Evolutionary conservation across 2,797 vertebrate species (phyloP).

Genomic region (Parauchenoglanis punctatus): DNA sequence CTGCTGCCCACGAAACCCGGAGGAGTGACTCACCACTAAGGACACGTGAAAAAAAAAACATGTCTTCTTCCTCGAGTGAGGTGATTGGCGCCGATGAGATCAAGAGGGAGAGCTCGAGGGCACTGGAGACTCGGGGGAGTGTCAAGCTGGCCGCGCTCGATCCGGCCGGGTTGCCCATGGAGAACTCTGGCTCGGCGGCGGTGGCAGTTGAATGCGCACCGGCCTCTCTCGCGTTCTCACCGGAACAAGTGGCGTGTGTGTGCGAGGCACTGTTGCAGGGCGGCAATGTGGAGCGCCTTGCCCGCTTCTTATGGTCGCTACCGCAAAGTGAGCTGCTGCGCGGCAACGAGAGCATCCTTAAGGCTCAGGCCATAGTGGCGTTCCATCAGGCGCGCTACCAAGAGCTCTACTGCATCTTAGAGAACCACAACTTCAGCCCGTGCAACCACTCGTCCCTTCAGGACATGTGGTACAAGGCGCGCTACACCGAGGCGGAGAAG

Average conservation of each 20-base stretch:
- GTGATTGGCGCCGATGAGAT: constrained; percentile 86
- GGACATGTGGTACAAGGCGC: constrained; percentile 98
- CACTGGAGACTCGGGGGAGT: constrained; percentile 83
- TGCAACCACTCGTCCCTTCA: constrained; percentile 94
- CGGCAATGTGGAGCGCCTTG: constrained; percentile 96
- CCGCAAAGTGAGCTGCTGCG: constrained; percentile 96
- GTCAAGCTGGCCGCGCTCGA: constrained; percentile 85
- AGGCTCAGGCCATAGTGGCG: constrained; percentile 95
- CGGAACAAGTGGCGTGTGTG: constrained; percentile 97
- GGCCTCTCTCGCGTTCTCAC: constrained; percentile 92
- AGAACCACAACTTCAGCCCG: constrained; percentile 95
- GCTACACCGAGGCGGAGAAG: constrained; percentile 96
- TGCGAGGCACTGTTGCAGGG: constrained; percentile 98
- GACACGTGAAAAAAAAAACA: constrained; percentile 73
- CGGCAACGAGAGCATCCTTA: constrained; percentile 97
- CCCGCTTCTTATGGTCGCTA: constrained; percentile 96
- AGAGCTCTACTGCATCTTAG: constrained; percentile 96
- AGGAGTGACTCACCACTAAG: constrained; percentile 81
- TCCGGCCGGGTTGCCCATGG: constrained; percentile 85
- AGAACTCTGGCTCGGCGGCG: constrained; percentile 78
- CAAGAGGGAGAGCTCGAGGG: constrained; percentile 92
- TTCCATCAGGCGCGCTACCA: constrained; percentile 96
- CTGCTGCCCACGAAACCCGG: constrained; percentile 77
- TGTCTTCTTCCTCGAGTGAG: constrained; percentile 94
- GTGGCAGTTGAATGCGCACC: constrained; percentile 87